Evolutionary conservation across 2,888 invertebrate species (phyloP).

Genomic region (Anthoptus insignis): DNA sequence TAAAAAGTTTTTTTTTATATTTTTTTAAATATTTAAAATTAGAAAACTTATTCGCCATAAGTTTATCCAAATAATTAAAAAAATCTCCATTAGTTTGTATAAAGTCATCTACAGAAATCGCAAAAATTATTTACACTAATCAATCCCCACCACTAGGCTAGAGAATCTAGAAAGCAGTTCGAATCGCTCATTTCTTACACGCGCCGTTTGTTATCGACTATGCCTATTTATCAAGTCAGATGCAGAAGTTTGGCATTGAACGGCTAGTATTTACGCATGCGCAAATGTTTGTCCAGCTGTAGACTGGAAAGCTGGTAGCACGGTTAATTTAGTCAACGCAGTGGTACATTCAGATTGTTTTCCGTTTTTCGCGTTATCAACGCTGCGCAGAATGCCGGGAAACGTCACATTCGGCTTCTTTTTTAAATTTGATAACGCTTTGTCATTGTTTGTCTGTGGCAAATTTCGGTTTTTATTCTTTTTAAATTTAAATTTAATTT

Average conservation of each 20-base stretch:
- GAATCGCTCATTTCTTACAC: slow-evolving; percentile 28
- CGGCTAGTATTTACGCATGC: slow-evolving; percentile 66
- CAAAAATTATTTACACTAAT: too few species aligned
- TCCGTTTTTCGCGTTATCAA: slow-evolving; percentile 30
- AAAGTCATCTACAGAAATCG: too few species aligned
- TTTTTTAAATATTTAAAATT: too few species aligned
- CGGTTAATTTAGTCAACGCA: slow-evolving; percentile 40
- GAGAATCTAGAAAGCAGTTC: not conserved
- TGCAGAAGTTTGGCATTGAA: slow-evolving; percentile 76
- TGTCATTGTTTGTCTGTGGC: not conserved
- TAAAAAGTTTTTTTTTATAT: too few species aligned
- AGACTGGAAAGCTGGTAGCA: slow-evolving; percentile 44
- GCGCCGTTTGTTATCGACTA: slow-evolving; percentile 42
- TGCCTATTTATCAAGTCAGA: slow-evolving; percentile 56
- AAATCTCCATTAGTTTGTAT: too few species aligned
- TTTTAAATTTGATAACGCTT: slow-evolving; percentile 24
- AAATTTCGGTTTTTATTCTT: not conserved
- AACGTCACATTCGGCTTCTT: slow-evolving; percentile 5
- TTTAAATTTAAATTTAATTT: not conserved
- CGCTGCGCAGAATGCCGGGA: slow-evolving; percentile 23
- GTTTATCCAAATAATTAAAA: too few species aligned
- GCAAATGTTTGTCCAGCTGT: slow-evolving; percentile 73
- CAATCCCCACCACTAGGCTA: too few species aligned
- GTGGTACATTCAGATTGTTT: slow-evolving; percentile 17
- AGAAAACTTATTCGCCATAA: too few species aligned